Percentiles rank a stretch among this genome's conserved stretches.
Conservation (phyloP, 2,113 vertebrate genomes). For the Myrmecophaga tridactyla region DNA sequence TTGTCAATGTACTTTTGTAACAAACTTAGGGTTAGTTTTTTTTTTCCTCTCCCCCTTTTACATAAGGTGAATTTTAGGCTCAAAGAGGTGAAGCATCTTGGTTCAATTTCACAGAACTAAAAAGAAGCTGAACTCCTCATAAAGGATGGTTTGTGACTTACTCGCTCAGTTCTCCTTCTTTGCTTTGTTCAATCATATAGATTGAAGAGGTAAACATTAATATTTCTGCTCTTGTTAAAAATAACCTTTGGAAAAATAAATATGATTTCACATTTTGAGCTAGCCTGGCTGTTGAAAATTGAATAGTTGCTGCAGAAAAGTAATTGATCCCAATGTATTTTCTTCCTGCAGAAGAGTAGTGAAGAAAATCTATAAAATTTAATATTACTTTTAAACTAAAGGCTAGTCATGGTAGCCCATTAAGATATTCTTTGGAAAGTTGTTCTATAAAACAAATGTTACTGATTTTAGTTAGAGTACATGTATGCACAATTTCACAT, state of each 20-base stretch:
- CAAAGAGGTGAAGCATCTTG: neutral
- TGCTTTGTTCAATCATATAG: neutral
- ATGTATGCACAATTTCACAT: constrained; percentile 66
- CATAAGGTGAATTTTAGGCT: neutral
- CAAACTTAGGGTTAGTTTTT: neutral
- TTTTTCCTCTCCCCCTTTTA: neutral
- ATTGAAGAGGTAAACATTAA: neutral
- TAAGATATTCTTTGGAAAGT: constrained; percentile 71
- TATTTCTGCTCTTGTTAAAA: neutral
- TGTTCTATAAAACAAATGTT: constrained; percentile 68
- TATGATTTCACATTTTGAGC: neutral
- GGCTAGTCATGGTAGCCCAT: constrained; percentile 51
- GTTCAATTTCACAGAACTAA: neutral
- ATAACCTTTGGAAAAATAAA: neutral
- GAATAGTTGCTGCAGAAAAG: neutral
- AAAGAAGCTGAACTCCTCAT: neutral
- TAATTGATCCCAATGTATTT: neutral
- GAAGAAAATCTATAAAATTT: constrained; percentile 45
- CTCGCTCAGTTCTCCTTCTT: neutral
- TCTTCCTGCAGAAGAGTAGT: constrained; percentile 23
- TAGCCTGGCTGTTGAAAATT: neutral
- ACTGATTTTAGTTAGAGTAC: constrained; percentile 70
- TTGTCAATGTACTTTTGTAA: neutral
- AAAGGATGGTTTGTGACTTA: neutral
- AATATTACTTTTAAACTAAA: constrained; percentile 66